Evolutionary conservation across 2,113 vertebrate genomes (phyloP), one percentile per base, ranked within the genome.

Genomic region (Myiozetetes cayanensis): DNA sequence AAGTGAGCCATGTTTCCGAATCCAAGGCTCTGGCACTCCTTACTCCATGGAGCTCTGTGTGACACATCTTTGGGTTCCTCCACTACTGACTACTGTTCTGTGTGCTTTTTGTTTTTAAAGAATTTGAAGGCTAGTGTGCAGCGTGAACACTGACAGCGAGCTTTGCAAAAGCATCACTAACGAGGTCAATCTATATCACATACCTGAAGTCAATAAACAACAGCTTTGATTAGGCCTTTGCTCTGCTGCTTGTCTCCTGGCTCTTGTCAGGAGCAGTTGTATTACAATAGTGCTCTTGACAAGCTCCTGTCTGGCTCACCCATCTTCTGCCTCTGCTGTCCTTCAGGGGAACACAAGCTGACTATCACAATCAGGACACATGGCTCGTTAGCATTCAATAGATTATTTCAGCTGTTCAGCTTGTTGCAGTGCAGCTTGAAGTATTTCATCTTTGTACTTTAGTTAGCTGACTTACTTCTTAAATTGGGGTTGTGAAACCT

Each of bases 271-370:
- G 33, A 62, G 27, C 25, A 74, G n/a, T 12, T 92, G 44, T 35
- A 46, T 61, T 65, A 70, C 1, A 30, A 47, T 5, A 81, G 23
- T 9, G 25, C 53, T 92, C 43, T 16, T 46, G 81, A 87, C 18
- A 90, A 78, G 56, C 28, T 85, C 47, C 89, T 93, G 31, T 37
- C 65, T 90, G 83, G 68, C 17, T 92, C 72, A 56, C 10, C 13
- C 19, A 0, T 49, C 31, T 62, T 74, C 75, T 68, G 67, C 14
- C 28, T 85, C 65, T 87, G 82, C 25, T 81, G 18, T 23, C 83
- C 53, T 85, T 67, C 72, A 92, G 85, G 52, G 22, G 14, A 96
- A 55, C 22, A 65, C 35, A 83, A 70, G 20, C 72, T 84, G 89
- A 91, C 49, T 89, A 6, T 30, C 41, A 39, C 53, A 82, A 78